Evolutionary conservation across 2,797 vertebrate genomes (phyloP), one percentile per base, ranked within the genome.

Genomic region (Pterois miles): DNA sequence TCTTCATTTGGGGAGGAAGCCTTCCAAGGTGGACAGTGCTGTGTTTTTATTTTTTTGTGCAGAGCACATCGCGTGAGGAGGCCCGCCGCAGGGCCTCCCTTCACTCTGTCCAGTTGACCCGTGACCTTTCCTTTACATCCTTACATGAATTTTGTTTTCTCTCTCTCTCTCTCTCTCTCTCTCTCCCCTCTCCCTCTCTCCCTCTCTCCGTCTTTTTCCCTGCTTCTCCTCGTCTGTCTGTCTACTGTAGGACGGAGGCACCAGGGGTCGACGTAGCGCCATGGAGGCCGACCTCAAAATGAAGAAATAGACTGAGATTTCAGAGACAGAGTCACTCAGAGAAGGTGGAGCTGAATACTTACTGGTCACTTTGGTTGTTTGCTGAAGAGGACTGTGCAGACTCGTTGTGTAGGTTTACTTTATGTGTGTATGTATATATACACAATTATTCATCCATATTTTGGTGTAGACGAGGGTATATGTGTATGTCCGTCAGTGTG

Each of bases 261-360:
- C 98, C 88, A 97, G 98, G 84, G 98, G 98, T 80, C 97, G 98
- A 66, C 98, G 98, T 82, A 99, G 98, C 84, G 98, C 98, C 90
- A 99, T 99, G 79, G 98, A 99, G 93, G 98, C 98, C 0, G 98
- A 99, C 91, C 96, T 99, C 95, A 99, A 99, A 93, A 99, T 99
- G 98, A 99, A 99, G 95, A 99, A 99, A 89, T 99, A 95, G 96
- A 65, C 40, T 50, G 43, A 70, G 8, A 27, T 52, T 60, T 54
- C 25, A n/a, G 13, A 78, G 33, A 56, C 29, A 66, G 11, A 62
- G 64, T 53, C 20, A 4, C 60, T 76, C n/a, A 8, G 34, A 65
- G 70, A 18, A 40, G 27, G 31, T 74, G 80, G 79, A 70, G 71
- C 53, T 64, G 65, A 81, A 66, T 58, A 56, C 65, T 69, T 33